Percentiles rank a stretch among this genome's conserved stretches.
Conservation (phyloP, 1,140 invertebrate species). For the Adoxophyes honmai region DNA sequence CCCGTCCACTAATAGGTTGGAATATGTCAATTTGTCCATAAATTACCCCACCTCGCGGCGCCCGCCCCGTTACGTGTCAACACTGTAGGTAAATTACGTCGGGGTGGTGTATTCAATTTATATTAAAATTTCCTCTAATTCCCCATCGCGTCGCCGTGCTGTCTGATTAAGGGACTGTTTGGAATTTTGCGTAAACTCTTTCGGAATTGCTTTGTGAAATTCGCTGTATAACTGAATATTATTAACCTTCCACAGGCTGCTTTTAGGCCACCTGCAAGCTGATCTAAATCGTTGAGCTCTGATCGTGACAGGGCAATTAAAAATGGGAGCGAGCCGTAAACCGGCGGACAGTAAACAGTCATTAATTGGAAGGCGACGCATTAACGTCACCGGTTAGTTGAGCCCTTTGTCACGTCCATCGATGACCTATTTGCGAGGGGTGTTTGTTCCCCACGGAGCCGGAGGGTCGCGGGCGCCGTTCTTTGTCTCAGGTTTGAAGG, state of each 20-base stretch:
- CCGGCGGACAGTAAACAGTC: not conserved
- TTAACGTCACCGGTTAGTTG: not conserved
- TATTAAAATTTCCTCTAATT: constrained; percentile 16
- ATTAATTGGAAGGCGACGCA: constrained; percentile 5
- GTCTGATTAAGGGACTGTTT: constrained; percentile 12
- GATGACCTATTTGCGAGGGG: constrained; percentile 4
- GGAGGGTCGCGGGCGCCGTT: not conserved
- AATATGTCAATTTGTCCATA: constrained; percentile 34
- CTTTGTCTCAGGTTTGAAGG: not conserved
- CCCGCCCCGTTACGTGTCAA: constrained; percentile 15
- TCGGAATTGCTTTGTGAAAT: constrained; percentile 1
- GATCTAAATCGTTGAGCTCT: no score
- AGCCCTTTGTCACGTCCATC: not conserved
- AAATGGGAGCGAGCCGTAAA: no score
- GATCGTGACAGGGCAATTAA: no score
- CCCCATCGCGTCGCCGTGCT: constrained; percentile 3
- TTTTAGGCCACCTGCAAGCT: no score
- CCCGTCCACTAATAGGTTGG: constrained; percentile 30
- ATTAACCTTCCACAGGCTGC: not conserved
- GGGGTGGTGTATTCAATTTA: constrained; percentile 15
- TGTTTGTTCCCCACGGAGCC: not conserved
- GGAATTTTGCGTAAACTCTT: constrained; percentile 11
- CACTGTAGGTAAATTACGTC: constrained; percentile 17
- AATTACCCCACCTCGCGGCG: constrained; percentile 25
- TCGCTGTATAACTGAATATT: constrained; percentile 11